A percentile compares a stretch with the other conserved stretches of the same genome.
These are phyloP conservation scores for Brenthis daphne DNA, from an alignment of 2,888 invertebrate genomes.

Conservation along the genomic window DNA sequence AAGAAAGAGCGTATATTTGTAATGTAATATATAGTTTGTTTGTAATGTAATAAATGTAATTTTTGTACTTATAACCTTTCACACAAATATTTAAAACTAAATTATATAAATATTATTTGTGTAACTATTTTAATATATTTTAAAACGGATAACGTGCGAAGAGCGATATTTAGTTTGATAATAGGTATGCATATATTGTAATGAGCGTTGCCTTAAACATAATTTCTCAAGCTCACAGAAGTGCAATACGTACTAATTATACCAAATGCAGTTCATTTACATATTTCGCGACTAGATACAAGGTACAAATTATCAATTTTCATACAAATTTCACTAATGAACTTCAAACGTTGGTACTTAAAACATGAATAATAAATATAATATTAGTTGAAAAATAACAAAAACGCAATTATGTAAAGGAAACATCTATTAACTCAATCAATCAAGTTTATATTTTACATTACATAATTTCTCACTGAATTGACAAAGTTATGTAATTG, in stretches of 20 bases:
- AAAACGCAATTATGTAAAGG: too few species aligned
- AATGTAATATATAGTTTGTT: too few species aligned
- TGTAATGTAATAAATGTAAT: too few species aligned
- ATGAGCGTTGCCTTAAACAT: conserved; percentile 13
- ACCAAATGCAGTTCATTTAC: conserved; percentile 35
- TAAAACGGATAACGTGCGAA: background rate
- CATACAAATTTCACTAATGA: conserved; percentile 35
- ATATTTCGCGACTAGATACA: conserved; percentile 34
- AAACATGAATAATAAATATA: background rate
- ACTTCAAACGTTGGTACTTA: conserved; percentile 10
- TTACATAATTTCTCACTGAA: too few species aligned
- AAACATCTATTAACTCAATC: too few species aligned
- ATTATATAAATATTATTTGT: too few species aligned
- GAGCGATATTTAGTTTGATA: background rate
- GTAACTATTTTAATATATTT: too few species aligned
- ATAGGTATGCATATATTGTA: conserved; percentile 1
- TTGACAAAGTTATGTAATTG: too few species aligned
- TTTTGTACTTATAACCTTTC: background rate
- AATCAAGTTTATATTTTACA: too few species aligned
- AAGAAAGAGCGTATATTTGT: too few species aligned
- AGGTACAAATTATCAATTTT: conserved; percentile 37
- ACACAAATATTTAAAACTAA: too few species aligned
- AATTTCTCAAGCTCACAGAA: conserved; percentile 26
- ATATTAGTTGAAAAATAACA: too few species aligned
- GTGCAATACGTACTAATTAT: conserved; percentile 31